These are phyloP conservation scores for Colletes collaris DNA, from an alignment of 2,888 invertebrate species.

Conservation along the genomic window DNA sequence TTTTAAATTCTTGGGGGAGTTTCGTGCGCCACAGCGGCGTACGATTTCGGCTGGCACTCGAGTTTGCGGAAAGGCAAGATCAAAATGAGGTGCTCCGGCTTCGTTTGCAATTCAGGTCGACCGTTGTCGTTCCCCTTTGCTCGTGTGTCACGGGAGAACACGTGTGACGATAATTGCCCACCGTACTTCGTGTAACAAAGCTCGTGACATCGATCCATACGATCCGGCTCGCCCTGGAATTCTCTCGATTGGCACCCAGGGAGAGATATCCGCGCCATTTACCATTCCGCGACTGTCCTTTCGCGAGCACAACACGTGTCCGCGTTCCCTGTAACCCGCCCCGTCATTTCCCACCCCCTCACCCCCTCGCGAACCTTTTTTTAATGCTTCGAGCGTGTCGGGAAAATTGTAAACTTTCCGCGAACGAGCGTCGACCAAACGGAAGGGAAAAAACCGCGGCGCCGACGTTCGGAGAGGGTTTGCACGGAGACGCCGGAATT, in stretches of 20 bases:
- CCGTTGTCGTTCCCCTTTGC: conserved; percentile 15
- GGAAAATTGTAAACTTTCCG: conserved; percentile 29
- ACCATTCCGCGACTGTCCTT: conserved; percentile 44
- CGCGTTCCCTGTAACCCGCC: not conserved
- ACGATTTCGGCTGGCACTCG: too few species aligned
- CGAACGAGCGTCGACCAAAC: not conserved
- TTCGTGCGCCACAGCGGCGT: not conserved
- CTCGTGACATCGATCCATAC: conserved; percentile 64
- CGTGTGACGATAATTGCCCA: conserved; percentile 54
- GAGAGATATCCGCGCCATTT: conserved; percentile 63
- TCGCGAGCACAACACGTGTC: conserved; percentile 20
- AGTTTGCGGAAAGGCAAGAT: conserved; percentile 9
- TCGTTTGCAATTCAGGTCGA: conserved; percentile 34
- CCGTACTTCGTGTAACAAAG: conserved; percentile 43
- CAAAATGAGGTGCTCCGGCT: not conserved
- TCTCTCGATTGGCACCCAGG: conserved; percentile 64
- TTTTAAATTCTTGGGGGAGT: not conserved
- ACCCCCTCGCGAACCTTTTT: conserved; percentile 3
- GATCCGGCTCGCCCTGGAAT: conserved; percentile 54
- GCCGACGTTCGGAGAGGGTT: not conserved
- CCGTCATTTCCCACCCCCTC: not conserved
- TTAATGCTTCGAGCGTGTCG: conserved; percentile 25
- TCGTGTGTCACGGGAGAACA: conserved; percentile 41
- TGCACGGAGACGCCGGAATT: not conserved
- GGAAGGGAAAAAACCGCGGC: not conserved